A percentile compares a stretch with the other conserved stretches of the same genome.
Conservation (phyloP, 2,797 vertebrate genomes). For the Neosilurus mollespiculum region DNA sequence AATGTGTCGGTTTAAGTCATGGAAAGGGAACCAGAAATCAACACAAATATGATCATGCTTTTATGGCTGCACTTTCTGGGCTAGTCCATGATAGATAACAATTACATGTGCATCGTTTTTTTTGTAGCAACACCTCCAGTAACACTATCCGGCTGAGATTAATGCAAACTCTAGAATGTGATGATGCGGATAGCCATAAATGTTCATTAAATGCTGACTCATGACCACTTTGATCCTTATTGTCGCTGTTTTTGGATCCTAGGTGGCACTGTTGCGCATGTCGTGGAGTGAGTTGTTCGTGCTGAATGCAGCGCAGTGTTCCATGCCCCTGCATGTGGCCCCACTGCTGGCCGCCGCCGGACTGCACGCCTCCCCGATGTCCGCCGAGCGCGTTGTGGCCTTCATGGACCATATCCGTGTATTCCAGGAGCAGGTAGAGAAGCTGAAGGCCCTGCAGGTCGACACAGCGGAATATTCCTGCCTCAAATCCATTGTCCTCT, state of each 20-base stretch:
- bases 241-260: not conserved
- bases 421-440: constrained; percentile 89
- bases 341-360: constrained; percentile 83
- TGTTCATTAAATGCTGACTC: not conserved
- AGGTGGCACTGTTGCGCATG: constrained; percentile 83
- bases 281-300: constrained; percentile 89
- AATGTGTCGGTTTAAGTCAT: constrained; percentile 1
- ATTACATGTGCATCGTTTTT: not conserved
- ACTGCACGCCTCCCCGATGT: constrained; percentile 85
- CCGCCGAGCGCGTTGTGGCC: constrained; percentile 82
- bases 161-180: not conserved
- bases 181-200: not conserved
- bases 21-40: constrained; percentile 1
- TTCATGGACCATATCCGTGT: constrained; percentile 89
- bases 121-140: not conserved
- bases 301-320: constrained; percentile 84
- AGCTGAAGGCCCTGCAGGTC: constrained; percentile 84
- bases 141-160: not conserved
- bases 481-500: constrained; percentile 85
- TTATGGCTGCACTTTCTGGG: constrained; percentile 6
- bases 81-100: constrained; percentile 1
- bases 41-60: constrained; percentile 13
- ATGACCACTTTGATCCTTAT: not conserved
- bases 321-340: constrained; percentile 83
- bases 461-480: constrained; percentile 86